These are phyloP conservation scores for Anas bernieri DNA, from an alignment of 2,797 vertebrate genomes.

Conservation along the genomic window DNA sequence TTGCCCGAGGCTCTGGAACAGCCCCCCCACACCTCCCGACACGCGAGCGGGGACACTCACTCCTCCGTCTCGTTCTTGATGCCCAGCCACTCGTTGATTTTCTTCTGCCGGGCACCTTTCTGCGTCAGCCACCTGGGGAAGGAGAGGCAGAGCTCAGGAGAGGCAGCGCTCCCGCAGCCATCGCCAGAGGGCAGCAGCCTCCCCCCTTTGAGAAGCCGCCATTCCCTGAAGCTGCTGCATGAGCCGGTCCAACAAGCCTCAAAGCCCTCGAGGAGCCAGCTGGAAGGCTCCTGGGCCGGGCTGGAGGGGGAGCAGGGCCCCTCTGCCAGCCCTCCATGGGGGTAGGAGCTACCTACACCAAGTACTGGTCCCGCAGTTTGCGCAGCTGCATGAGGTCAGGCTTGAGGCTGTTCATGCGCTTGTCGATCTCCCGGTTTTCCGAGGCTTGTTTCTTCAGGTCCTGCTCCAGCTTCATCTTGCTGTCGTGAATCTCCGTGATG, in stretches of 20 bases:
- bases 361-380: conserved; percentile 91
- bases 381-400: conserved; percentile 92
- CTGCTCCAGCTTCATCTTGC: conserved; percentile 90
- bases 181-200: conserved; percentile 47
- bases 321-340: accelerated
- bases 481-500: conserved; percentile 91
- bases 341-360: conserved; percentile 82
- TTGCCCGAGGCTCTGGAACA: accelerated
- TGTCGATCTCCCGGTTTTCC: conserved; percentile 90
- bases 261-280: background rate
- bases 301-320: background rate
- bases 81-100: conserved; percentile 90
- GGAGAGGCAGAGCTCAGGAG: background rate
- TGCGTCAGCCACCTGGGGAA: conserved; percentile 88
- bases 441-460: conserved; percentile 87
- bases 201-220: background rate
- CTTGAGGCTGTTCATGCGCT: conserved; percentile 90
- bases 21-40: background rate
- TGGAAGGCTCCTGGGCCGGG: background rate
- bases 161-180: accelerated
- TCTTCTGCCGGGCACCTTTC: conserved; percentile 89
- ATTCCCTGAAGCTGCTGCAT: background rate
- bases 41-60: conserved; percentile 75
- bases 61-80: conserved; percentile 88
- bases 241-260: background rate